phyloP scores from a whole-genome alignment of 2,797 vertebrate species.

The Malacoraja senta region DNA sequence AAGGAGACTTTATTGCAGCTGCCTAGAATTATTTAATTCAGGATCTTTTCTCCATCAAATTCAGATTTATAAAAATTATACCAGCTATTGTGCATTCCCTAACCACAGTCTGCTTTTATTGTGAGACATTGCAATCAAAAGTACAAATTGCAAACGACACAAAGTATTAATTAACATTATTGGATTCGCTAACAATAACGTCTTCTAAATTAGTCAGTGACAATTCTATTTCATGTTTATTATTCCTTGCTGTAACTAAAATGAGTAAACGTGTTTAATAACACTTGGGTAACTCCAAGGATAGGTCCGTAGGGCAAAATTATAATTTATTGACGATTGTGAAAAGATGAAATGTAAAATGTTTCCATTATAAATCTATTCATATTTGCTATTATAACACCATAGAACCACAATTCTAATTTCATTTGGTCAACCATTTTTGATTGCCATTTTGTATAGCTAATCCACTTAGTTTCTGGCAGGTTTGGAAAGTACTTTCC shows the following conservation, averaged over 20 bases:
- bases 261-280: background rate
- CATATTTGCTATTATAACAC: background rate
- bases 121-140: background rate
- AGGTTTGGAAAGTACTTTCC: background rate
- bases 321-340: background rate
- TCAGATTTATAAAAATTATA: background rate
- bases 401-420: background rate
- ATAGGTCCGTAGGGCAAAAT: background rate
- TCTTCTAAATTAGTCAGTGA: background rate
- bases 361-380: background rate
- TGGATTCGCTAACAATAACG: background rate
- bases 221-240: background rate
- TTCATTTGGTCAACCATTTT: background rate
- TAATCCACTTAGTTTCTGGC: background rate
- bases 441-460: background rate
- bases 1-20: background rate
- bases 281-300: background rate
- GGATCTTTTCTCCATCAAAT: background rate
- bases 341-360: background rate
- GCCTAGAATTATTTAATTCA: conserved; percentile 1
- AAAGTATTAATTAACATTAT: background rate
- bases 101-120: background rate
- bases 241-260: background rate
- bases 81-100: background rate
- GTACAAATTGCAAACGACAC: background rate